phyloP scores from a whole-genome alignment of 2,888 invertebrate species.

The Dynastes maya region DNA sequence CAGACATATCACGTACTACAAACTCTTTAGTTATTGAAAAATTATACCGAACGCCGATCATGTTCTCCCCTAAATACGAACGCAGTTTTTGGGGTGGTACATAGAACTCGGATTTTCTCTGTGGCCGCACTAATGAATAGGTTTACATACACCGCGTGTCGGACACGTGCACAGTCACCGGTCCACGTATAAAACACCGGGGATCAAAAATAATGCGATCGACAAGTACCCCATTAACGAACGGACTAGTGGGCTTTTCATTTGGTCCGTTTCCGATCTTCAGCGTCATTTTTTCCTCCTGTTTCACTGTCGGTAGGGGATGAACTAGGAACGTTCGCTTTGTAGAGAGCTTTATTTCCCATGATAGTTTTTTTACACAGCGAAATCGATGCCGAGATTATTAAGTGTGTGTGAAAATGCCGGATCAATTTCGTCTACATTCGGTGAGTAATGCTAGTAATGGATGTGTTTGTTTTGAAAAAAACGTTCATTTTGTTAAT shows the following conservation, averaged over 20 bases:
- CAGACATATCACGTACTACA: not conserved
- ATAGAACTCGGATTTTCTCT: conserved; percentile 66
- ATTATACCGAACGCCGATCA: conserved; percentile 17
- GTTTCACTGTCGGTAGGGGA: conserved; percentile 34
- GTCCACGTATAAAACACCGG: conserved; percentile 65
- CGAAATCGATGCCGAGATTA: conserved; percentile 47
- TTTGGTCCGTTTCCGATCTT: conserved; percentile 59
- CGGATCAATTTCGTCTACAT: conserved; percentile 26
- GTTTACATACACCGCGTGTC: conserved; percentile 70
- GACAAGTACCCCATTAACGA: conserved; percentile 66
- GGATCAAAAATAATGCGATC: conserved; percentile 69
- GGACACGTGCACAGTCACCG: conserved; percentile 68
- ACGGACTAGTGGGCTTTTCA: conserved; percentile 60
- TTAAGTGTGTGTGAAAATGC: conserved; percentile 45
- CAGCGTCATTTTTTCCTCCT: conserved; percentile 22
- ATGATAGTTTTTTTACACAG: conserved; percentile 42
- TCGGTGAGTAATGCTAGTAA: conserved; percentile 29
- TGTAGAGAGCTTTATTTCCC: conserved; percentile 41
- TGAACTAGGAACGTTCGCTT: conserved; percentile 23
- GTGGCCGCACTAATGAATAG: conserved; percentile 72
- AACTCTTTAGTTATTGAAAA: conserved; percentile 28
- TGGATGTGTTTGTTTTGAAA: not conserved
- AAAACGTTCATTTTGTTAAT: too few relatives aligned
- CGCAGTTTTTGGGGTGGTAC: conserved; percentile 42
- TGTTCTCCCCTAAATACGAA: conserved; percentile 18